Percentiles rank a stretch among this genome's conserved stretches.
Evolutionary conservation across 2,113 vertebrate species (phyloP).

Genomic region (Indicator indicator): DNA sequence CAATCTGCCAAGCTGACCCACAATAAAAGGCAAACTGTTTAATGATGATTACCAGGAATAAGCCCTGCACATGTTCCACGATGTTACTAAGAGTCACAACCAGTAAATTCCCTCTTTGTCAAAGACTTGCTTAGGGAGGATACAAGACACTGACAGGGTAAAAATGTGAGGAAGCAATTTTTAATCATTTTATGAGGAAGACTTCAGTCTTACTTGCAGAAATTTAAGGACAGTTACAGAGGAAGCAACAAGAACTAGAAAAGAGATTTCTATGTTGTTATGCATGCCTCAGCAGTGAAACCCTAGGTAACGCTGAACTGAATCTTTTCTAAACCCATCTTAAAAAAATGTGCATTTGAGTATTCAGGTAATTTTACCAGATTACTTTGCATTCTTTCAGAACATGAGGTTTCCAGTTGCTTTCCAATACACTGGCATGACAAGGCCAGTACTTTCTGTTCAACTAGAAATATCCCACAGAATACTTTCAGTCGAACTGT

Average conservation of each 20-base stretch:
- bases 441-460: rapidly evolving
- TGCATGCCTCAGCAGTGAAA: background rate
- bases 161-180: background rate
- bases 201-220: background rate
- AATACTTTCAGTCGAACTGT: background rate
- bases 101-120: background rate
- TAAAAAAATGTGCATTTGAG: background rate
- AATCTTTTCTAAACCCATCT: background rate
- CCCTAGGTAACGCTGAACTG: rapidly evolving
- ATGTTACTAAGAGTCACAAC: background rate
- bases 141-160: background rate
- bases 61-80: rapidly evolving
- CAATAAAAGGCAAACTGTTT: background rate
- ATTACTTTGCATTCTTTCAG: background rate
- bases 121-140: background rate
- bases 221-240: background rate
- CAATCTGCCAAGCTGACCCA: background rate
- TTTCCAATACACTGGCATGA: background rate
- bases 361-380: background rate
- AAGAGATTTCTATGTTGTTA: background rate
- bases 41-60: background rate
- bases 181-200: background rate
- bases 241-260: background rate
- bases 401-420: background rate
- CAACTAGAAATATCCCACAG: background rate